A percentile compares a stretch with the other conserved stretches of the same genome.
Evolutionary conservation across 2,797 vertebrate genomes (phyloP).

Genomic region (Picus viridis): DNA sequence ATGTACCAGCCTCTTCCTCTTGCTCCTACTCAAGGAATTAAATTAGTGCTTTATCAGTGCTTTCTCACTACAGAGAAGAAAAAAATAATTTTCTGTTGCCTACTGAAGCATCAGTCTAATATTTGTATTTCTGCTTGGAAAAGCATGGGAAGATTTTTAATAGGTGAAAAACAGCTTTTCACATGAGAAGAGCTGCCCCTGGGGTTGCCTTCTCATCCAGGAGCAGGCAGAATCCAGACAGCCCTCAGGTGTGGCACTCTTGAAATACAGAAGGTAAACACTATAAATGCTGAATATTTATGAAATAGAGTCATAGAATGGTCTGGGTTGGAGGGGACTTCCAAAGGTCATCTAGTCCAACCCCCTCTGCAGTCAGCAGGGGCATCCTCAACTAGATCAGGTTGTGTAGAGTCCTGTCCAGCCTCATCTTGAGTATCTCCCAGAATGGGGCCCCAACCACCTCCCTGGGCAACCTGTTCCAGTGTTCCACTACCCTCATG

Average conservation of each 20-base stretch:
- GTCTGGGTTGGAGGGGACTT: too few species aligned
- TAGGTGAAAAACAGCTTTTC: background rate
- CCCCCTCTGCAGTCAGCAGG: too few species aligned
- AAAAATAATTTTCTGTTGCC: conserved; percentile 13
- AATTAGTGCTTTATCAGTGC: background rate
- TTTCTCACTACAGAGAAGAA: background rate
- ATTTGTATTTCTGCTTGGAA: conserved; percentile 49
- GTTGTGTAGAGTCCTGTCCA: too few species aligned
- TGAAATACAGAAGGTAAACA: background rate
- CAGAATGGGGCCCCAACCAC: too few species aligned
- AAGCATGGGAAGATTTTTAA: background rate
- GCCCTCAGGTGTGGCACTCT: background rate
- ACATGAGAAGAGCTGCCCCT: background rate
- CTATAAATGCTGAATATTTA: background rate
- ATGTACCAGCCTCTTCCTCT: background rate
- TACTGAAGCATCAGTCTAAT: conserved; percentile 14
- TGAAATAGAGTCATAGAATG: background rate
- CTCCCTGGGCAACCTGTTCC: too few species aligned
- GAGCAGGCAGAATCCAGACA: background rate
- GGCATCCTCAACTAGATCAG: too few species aligned
- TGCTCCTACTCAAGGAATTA: background rate
- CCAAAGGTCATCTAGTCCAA: too few species aligned
- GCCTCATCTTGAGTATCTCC: too few species aligned
- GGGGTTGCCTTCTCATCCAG: background rate
- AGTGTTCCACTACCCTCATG: too few species aligned